phyloP scores from a whole-genome alignment of 1,140 invertebrate genomes.

The Arctopsyche grandis region DNA sequence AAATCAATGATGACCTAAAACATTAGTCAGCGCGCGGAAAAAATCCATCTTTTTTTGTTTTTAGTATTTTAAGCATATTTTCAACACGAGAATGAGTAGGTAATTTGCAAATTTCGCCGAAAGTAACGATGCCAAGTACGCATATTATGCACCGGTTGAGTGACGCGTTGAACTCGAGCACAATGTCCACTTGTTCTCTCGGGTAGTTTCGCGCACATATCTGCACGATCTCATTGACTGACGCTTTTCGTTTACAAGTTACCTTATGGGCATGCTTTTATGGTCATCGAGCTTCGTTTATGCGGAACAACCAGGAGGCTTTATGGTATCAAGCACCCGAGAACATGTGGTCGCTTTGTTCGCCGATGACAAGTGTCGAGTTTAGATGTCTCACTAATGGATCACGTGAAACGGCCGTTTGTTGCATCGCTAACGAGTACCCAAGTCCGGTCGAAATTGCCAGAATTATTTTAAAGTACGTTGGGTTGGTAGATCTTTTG shows the following conservation, averaged over 20 bases:
- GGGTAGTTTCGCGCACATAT: neutral
- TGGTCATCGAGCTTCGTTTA: neutral
- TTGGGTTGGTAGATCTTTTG: no score
- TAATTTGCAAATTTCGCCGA: no score
- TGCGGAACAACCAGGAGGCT: neutral
- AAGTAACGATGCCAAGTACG: no score
- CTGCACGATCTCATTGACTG: neutral
- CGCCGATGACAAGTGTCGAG: conserved; percentile 4
- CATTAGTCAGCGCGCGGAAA: no score
- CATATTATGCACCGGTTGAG: neutral
- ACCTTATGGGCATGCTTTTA: neutral
- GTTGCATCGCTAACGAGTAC: no score
- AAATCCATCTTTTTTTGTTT: no score
- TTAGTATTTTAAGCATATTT: no score
- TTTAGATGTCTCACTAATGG: conserved; percentile 25
- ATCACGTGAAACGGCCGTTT: no score
- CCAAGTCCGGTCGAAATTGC: no score
- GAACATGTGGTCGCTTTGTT: neutral
- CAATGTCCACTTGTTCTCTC: neutral
- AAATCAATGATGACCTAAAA: no score
- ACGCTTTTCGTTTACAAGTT: neutral
- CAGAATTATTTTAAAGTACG: no score
- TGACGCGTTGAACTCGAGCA: neutral
- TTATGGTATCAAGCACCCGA: neutral
- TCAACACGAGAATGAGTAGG: no score